phyloP scores from a whole-genome alignment of 2,113 vertebrate genomes.

The Taxidea taxus region DNA sequence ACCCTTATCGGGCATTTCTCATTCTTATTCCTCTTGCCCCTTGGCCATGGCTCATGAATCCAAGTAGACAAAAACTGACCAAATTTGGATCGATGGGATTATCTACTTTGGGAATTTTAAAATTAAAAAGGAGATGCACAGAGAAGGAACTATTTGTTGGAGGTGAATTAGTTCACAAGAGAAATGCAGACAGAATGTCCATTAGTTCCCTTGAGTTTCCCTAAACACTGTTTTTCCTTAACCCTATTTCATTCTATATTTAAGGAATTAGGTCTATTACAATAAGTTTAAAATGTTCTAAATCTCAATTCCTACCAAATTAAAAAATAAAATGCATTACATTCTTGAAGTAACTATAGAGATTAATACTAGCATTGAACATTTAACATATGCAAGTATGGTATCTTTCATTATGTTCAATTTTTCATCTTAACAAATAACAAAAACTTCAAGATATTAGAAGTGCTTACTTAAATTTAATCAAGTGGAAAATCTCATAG shows the following conservation, averaged over 20 bases:
- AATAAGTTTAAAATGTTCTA: background rate
- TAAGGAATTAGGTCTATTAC: background rate
- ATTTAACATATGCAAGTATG: background rate
- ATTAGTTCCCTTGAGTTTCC: background rate
- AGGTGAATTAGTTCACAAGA: constrained; percentile 5
- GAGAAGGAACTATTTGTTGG: background rate
- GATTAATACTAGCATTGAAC: background rate
- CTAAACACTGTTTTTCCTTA: background rate
- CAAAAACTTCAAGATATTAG: background rate
- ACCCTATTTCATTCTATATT: background rate
- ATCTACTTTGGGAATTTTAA: constrained; percentile 16
- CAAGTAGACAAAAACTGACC: background rate
- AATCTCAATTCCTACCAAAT: constrained; percentile 33
- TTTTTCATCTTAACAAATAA: background rate
- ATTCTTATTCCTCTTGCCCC: background rate
- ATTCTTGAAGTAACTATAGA: background rate
- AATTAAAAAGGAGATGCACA: background rate
- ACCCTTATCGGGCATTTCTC: background rate
- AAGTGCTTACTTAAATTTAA: constrained; percentile 21
- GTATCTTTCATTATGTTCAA: background rate
- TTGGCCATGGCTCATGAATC: background rate
- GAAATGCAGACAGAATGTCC: background rate
- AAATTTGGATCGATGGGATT: constrained; percentile 19
- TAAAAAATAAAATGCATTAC: constrained; percentile 5
- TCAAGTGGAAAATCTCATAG: background rate